Conservation (phyloP, 23 tunicate species). For the Halocynthia aurantium region DNA sequence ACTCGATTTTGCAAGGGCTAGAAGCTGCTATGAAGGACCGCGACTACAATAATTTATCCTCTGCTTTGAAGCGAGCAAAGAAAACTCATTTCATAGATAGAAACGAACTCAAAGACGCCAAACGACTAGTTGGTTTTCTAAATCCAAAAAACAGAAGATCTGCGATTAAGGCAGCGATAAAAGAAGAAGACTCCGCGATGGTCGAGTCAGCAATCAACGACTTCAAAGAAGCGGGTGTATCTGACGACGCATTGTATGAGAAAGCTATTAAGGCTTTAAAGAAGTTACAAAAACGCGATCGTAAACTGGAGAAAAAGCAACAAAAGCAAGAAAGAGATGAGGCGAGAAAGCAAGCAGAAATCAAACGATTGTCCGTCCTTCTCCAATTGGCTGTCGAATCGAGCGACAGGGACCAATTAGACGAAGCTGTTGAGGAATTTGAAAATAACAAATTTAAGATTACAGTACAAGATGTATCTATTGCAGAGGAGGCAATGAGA, state of each 20-base stretch:
- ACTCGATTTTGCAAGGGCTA: neutral
- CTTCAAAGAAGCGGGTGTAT: slow-evolving; percentile 28
- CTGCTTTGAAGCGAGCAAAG: slow-evolving; percentile 16
- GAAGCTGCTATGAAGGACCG: slow-evolving; percentile 8
- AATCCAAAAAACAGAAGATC: slow-evolving; percentile 2
- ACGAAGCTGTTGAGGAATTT: slow-evolving; percentile 16
- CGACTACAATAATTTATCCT: slow-evolving; percentile 5
- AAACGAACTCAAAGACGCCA: slow-evolving; percentile 4
- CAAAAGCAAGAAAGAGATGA: neutral
- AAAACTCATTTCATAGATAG: slow-evolving; percentile 5
- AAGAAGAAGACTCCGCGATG: slow-evolving; percentile 11
- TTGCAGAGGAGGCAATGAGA: slow-evolving; percentile 15
- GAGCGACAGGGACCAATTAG: slow-evolving; percentile 1
- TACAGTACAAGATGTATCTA: slow-evolving; percentile 9
- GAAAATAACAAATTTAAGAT: slow-evolving; percentile 14
- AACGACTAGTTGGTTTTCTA: neutral
- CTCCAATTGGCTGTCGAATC: slow-evolving; percentile 21
- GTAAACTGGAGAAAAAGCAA: slow-evolving; percentile 7
- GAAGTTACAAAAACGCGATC: slow-evolving; percentile 9
- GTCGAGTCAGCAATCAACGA: slow-evolving; percentile 27
- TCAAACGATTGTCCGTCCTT: slow-evolving; percentile 19
- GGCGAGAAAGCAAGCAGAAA: slow-evolving; percentile 5
- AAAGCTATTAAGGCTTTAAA: neutral
- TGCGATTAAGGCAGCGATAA: neutral
- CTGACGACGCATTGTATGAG: slow-evolving; percentile 3